Evolutionary conservation across 2,888 invertebrate genomes (phyloP).

Genomic region (Penaeus monodon): DNA sequence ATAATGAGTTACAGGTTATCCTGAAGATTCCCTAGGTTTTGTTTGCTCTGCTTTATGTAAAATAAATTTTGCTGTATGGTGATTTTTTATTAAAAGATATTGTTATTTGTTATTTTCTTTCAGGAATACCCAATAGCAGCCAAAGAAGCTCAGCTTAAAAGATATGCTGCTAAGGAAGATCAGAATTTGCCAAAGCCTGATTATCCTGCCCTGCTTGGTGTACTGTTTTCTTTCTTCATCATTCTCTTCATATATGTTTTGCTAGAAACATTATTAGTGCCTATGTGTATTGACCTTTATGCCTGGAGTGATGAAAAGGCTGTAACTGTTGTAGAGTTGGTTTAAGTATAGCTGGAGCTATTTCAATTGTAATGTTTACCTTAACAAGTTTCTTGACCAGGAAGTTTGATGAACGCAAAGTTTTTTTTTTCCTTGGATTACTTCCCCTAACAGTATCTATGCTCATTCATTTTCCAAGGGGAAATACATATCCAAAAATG

Average conservation of each 20-base stretch:
- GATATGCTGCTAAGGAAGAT: neutral
- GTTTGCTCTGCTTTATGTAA: neutral
- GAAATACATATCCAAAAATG: constrained; percentile 68
- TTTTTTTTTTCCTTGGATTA: constrained; percentile 88
- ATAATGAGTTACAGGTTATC: no score
- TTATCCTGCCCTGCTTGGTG: constrained; percentile 81
- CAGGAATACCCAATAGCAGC: constrained; percentile 83
- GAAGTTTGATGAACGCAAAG: constrained; percentile 75
- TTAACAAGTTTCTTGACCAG: constrained; percentile 79
- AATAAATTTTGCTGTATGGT: neutral
- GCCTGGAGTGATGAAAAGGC: constrained; percentile 85
- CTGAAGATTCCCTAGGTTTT: no score
- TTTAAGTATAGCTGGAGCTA: constrained; percentile 84
- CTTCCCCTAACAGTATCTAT: constrained; percentile 83
- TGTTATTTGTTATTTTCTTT: constrained; percentile 70
- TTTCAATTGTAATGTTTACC: constrained; percentile 80
- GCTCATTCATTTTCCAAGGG: constrained; percentile 83
- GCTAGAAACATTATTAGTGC: constrained; percentile 79
- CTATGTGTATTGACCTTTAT: constrained; percentile 90
- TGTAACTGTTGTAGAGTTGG: constrained; percentile 83
- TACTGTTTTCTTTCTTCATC: constrained; percentile 85
- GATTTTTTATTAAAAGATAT: neutral
- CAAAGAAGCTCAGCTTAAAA: constrained; percentile 70
- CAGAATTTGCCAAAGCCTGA: constrained; percentile 79
- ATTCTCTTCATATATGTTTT: constrained; percentile 89